Evolutionary conservation across 1,140 invertebrate species (phyloP).

Genomic region (Neuroterus valhalla): DNA sequence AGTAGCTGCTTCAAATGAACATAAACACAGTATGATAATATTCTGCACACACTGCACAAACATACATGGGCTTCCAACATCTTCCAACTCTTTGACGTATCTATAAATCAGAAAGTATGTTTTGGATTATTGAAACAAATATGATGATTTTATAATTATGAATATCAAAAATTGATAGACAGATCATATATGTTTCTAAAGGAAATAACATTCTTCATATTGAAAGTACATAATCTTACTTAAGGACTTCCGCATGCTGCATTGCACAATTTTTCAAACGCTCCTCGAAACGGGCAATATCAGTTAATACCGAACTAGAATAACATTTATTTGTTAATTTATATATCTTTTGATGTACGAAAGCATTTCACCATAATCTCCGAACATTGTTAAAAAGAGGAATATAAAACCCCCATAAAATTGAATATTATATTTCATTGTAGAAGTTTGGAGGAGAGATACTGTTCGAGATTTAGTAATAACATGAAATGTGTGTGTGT

Average conservation of each 20-base stretch:
- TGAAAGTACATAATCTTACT: background rate
- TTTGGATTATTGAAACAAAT: background rate
- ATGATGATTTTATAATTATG: no score
- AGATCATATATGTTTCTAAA: background rate
- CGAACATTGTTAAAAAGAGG: no score
- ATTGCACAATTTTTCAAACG: background rate
- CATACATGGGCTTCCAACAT: slow-evolving; percentile 59
- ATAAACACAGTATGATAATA: slow-evolving; percentile 60
- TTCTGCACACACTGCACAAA: slow-evolving; percentile 64
- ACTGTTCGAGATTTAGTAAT: no score
- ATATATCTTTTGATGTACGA: no score
- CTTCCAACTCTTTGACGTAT: slow-evolving; percentile 52
- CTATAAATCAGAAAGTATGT: slow-evolving; percentile 49
- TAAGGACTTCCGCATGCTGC: background rate
- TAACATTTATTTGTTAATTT: background rate
- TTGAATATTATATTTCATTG: no score
- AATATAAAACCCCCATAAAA: no score
- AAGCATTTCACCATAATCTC: no score
- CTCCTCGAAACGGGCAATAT: background rate
- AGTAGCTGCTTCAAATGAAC: slow-evolving; percentile 60
- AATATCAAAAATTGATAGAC: background rate
- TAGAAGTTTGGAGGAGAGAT: no score
- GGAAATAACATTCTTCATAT: background rate
- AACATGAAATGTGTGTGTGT: no score
- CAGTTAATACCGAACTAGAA: background rate